These are phyloP conservation scores for Scortum barcoo DNA, from an alignment of 2,113 vertebrate genomes.

Conservation along the genomic window DNA sequence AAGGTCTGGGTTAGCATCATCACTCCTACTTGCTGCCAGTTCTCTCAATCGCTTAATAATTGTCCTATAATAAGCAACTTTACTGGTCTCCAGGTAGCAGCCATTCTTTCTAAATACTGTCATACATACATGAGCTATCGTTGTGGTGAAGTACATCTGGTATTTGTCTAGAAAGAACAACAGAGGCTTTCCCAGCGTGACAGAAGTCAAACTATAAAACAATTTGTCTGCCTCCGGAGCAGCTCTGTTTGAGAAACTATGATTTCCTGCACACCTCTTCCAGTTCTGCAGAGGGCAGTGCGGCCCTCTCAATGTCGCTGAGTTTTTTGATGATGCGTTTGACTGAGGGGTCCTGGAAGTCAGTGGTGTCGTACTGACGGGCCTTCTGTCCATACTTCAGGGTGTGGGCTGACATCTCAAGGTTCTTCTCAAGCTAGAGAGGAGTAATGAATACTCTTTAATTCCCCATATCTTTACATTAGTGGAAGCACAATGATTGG, in stretches of 20 bases:
- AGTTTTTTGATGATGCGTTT: conserved; percentile 91
- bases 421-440: conserved; percentile 89
- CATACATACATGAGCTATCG: background rate
- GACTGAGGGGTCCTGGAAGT: conserved; percentile 88
- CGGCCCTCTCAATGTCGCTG: conserved; percentile 92
- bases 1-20: background rate
- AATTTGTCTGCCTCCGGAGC: background rate
- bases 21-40: background rate
- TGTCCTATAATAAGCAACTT: background rate
- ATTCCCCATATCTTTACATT: background rate
- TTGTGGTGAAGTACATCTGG: background rate
- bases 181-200: too few relatives aligned
- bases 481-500: background rate
- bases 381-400: conserved; percentile 87
- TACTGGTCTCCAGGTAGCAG: background rate
- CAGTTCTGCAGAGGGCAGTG: conserved; percentile 83
- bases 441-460: conserved; percentile 34
- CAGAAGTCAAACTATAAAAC: background rate
- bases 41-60: background rate
- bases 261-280: conserved; percentile 88
- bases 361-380: conserved; percentile 87
- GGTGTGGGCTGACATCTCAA: conserved; percentile 90
- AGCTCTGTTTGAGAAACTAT: background rate
- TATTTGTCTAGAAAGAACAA: background rate
- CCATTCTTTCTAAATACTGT: background rate